Conservation (phyloP, 2,888 invertebrate genomes). For the Megastigmus dorsalis region DNA sequence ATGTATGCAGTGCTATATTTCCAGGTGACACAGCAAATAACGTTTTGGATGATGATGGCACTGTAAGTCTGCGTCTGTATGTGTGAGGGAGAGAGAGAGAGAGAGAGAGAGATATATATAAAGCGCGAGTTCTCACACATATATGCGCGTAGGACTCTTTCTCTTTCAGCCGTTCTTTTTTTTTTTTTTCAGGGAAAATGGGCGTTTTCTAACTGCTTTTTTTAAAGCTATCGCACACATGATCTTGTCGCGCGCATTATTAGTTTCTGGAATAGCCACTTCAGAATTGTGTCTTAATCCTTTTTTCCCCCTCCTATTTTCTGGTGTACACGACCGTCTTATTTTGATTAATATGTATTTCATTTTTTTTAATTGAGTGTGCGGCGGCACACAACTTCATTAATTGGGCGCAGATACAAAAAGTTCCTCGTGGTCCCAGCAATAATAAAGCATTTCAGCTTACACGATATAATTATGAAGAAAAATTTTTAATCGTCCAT, state of each 20-base stretch:
- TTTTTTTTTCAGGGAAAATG: constrained; percentile 29
- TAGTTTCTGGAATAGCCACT: constrained; percentile 15
- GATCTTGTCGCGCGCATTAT: constrained; percentile 18
- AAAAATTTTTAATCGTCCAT: no score
- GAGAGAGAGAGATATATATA: background rate
- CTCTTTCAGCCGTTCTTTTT: no score
- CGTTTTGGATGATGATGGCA: constrained; percentile 12
- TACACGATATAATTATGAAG: no score
- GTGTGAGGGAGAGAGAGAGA: background rate
- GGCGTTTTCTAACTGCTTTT: constrained; percentile 33
- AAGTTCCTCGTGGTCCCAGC: no score
- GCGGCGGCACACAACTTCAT: no score
- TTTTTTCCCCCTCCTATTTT: no score
- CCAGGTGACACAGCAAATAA: constrained; percentile 49
- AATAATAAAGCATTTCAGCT: no score
- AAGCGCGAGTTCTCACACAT: constrained; percentile 21
- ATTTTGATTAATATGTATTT: no score
- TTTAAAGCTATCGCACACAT: background rate
- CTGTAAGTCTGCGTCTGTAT: no score
- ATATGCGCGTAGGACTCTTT: background rate
- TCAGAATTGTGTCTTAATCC: background rate
- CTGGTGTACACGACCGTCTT: no score
- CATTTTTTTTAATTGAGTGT: no score
- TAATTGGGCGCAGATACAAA: no score
- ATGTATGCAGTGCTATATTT: constrained; percentile 47